These are phyloP conservation scores for Limnephilus marmoratus DNA, from an alignment of 2,888 invertebrate species.

Conservation along the genomic window DNA sequence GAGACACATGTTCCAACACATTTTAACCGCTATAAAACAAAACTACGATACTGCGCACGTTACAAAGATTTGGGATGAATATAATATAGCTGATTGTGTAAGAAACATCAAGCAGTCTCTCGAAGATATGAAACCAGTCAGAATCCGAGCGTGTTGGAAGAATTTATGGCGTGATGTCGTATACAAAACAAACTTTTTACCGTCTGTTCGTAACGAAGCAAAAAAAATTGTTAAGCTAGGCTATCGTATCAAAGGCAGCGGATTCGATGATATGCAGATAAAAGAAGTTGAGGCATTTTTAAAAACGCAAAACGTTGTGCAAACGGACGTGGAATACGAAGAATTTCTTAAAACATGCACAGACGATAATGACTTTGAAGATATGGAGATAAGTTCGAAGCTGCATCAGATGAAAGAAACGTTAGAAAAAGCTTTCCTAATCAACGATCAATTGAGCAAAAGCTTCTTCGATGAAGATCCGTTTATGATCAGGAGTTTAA, in stretches of 20 bases:
- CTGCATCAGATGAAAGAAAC: slow-evolving; percentile 52
- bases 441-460: slow-evolving; percentile 24
- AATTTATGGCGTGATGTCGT: slow-evolving; percentile 44
- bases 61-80: slow-evolving; percentile 38
- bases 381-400: slow-evolving; percentile 39
- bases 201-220: slow-evolving; percentile 44
- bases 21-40: slow-evolving; percentile 10
- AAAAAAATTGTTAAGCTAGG: slow-evolving; percentile 49
- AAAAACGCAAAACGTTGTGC: slow-evolving; percentile 42
- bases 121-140: slow-evolving; percentile 45
- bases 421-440: slow-evolving; percentile 41
- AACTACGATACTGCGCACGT: slow-evolving; percentile 28
- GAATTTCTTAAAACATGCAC: slow-evolving; percentile 16
- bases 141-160: slow-evolving; percentile 51
- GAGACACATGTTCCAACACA: slow-evolving; percentile 26
- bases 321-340: slow-evolving; percentile 31
- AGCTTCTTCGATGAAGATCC: slow-evolving; percentile 47
- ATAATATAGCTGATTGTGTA: slow-evolving; percentile 46
- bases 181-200: slow-evolving; percentile 3
- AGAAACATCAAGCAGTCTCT: slow-evolving; percentile 45
- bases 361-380: slow-evolving; percentile 23
- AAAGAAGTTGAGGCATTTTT: slow-evolving; percentile 48
- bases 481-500: slow-evolving; percentile 46
- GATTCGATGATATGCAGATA: slow-evolving; percentile 46
- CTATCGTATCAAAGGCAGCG: slow-evolving; percentile 36